Base-by-base conservation (phyloP, 2,797 vertebrate species). In the Anguilla obscura region DNA sequence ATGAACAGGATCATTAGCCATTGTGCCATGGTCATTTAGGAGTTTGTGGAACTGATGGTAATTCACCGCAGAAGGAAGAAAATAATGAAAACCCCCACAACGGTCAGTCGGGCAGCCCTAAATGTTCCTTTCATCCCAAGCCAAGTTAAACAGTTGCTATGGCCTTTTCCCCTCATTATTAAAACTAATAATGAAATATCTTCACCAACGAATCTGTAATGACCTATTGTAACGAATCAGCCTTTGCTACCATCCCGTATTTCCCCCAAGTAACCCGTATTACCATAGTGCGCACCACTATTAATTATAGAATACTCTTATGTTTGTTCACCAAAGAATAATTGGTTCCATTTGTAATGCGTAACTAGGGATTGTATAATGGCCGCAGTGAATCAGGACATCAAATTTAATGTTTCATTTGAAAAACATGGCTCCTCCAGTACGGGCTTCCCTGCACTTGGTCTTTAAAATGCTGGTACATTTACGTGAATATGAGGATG, bases 1-100 rank as follows among this genome's bases (percentile, higher is more conserved):
- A 94, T 91, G 93, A 92, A 94, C 93, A 92, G 93, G 92, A 92
- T 94, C 94, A 95, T 95, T 95, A 96, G 92, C 91, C 93, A 94
- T 88, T 92, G 90, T 94, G 92, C 93, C 93, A 93, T 94, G 91
- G 92, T 93, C 92, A 94, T 93, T 93, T 88, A 88, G 94, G 92
- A 91, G 54, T 94, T 94, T 94, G 94, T 92, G 92, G 94, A 95
- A 94, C 90, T 93, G 92, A 94, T 95, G 93, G 95, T 95, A 96
- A 95, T 94, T 93, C 84, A 40, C 66, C 30, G 71, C 27, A 58
- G 84, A 85, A 40, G 4, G 45, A 27, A 36, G 2, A 79, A 79
- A 45, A 71, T 10, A 63, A 85, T 58, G 21, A 80, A 56, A 79
- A 45, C 12, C 54, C 33, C 5, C 69, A n/a, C 48, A 58, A 85